These are phyloP conservation scores for Chelon auratus DNA, from an alignment of 2,797 vertebrate genomes.

Conservation along the genomic window DNA sequence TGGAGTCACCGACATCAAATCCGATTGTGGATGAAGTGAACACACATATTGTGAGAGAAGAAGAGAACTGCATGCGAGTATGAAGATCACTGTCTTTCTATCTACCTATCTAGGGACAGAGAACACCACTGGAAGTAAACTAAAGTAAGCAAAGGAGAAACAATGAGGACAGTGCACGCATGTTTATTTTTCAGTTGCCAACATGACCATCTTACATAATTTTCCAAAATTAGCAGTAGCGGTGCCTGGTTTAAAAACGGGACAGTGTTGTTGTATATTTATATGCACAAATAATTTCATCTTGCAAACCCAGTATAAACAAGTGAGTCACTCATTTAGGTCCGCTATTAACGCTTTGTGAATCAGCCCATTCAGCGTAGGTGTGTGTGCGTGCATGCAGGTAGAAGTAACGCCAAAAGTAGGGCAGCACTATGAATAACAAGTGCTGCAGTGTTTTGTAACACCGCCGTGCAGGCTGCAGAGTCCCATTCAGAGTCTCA, in stretches of 20 bases:
- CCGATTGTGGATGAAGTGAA: neutral
- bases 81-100: neutral
- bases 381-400: slow-evolving; percentile 11
- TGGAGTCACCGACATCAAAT: slow-evolving; percentile 1
- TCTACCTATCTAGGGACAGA: too few relatives aligned
- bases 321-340: slow-evolving; percentile 31
- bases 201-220: neutral
- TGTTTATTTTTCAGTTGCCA: neutral
- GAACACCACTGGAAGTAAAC: neutral
- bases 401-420: slow-evolving; percentile 52
- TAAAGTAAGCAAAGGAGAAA: neutral
- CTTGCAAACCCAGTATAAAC: too few relatives aligned
- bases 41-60: neutral
- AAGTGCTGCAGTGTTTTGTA: slow-evolving; percentile 71
- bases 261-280: too few relatives aligned
- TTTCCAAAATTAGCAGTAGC: neutral
- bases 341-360: slow-evolving; percentile 14
- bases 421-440: slow-evolving; percentile 55
- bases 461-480: slow-evolving; percentile 45
- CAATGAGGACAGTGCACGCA: neutral
- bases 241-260: neutral
- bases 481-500: slow-evolving; percentile 41
- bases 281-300: too few relatives aligned
- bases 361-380: slow-evolving; percentile 40
- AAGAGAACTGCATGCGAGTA: neutral